Evolutionary conservation across 2,888 invertebrate species (phyloP), one percentile per base, ranked within the genome.

Genomic region (Thera britannica): DNA sequence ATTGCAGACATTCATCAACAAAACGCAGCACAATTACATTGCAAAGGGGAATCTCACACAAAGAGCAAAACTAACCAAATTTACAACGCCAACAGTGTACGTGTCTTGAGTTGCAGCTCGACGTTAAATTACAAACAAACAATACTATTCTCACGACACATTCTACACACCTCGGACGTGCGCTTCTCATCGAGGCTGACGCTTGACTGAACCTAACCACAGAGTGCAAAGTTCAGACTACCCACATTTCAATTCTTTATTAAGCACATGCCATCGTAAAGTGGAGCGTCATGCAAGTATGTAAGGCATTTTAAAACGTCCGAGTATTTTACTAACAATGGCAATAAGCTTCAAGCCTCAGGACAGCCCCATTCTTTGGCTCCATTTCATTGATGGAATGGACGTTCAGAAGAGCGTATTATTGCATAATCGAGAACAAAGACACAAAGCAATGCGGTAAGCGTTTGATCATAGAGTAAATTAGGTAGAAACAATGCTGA

Each of bases 241-340:
- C 83, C 83, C 73, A 61, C 81, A 72, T 75, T 78, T 72, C 76
- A 9, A 71, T 72, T 74, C 54, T 74, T 62, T 65, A 58, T 71
- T 65, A 72, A 4, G 75, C 72, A 82, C 84, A 90, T 84, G 66
- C 77, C 79, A 67, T 72, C 85, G 80, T 83, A 85, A 75, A 79
- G 64, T 67, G 72, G 77, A 77, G 71, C 79, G 71, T 73, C 84
- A 80, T 83, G 84, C 72, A 73, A 78, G 82, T 78, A 84, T 82
- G 84, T 77, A 65, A 73, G 71, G 79, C 79, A 79, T 83, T 87
- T 83, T 77, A 78, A 72, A 72, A 69, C 71, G 76, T 74, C 72
- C 67, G 72, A 74, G 75, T 72, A 75, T 83, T 87, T 84, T 87
- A 89, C 88, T 86, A 81, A 79, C 81, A 79, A 23, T 23, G 78